Conservation (phyloP, 2,113 vertebrate genomes). For the Seriola quinqueradiata region DNA sequence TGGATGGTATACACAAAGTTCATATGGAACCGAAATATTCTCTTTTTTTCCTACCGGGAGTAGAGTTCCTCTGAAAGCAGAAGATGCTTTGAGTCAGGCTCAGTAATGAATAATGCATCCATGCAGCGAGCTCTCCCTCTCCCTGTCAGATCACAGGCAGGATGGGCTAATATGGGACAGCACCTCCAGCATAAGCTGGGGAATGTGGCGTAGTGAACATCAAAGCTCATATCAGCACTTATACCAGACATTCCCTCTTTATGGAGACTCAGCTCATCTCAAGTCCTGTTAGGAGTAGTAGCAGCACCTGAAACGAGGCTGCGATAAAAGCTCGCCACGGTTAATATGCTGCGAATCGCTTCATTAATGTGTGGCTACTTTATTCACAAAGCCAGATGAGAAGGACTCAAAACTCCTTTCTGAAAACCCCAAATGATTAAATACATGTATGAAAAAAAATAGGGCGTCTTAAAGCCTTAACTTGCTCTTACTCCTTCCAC, state of each 20-base stretch:
- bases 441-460: not conserved
- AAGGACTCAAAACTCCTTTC: conserved; percentile 1
- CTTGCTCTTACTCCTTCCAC: conserved; percentile 39
- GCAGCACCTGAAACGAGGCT: conserved; percentile 28
- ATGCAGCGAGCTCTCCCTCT: conserved; percentile 57
- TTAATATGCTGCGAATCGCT: conserved; percentile 28
- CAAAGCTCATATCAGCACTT: conserved; percentile 65
- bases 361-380: conserved; percentile 19
- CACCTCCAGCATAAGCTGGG: conserved; percentile 72
- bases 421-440: conserved; percentile 2
- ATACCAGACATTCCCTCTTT: conserved; percentile 34
- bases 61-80: conserved; percentile 68
- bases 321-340: not conserved
- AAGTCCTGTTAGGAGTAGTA: conserved; percentile 23
- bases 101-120: conserved; percentile 79
- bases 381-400: conserved; percentile 21
- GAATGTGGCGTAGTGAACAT: conserved; percentile 61
- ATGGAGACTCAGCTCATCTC: conserved; percentile 42
- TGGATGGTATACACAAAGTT: conserved; percentile 44
- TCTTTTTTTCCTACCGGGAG: conserved; percentile 30
- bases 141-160: conserved; percentile 77
- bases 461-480: conserved; percentile 33
- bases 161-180: conserved; percentile 76
- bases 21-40: conserved; percentile 40
- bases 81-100: conserved; percentile 71